Base-by-base conservation (phyloP, 1,140 invertebrate genomes). In the Aphelenchoides fujianensis region DNA sequence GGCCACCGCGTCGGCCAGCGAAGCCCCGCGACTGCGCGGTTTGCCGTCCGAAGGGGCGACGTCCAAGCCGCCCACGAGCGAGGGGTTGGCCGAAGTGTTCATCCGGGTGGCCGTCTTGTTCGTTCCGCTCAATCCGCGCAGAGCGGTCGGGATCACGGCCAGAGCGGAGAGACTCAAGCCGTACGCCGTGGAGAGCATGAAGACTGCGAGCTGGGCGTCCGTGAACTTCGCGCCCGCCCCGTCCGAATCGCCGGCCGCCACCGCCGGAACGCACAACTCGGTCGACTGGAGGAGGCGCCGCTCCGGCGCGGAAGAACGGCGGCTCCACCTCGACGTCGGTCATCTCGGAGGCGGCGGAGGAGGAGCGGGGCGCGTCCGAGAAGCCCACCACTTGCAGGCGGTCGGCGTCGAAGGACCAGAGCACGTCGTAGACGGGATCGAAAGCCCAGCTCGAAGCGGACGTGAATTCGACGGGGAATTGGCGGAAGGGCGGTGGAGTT, bases 1-100 rank as follows among this genome's bases (percentile, higher is more conserved):
- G 5, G 55, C 5, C 19, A 7, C 5, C 5, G 7, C 5, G 23
- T 59, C 55, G 74, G 76, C 87, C 90, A 71, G 9, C 71, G 67
- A 68, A 3, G 7, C 67, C 12, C 19, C 7, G 9, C 27, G 63
- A 70, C 5, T 9, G 5, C 5, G n/a, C 31, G 16, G 12, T 2
- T 68, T 63, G 23, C 23, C n/a, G 35, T 7, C 36, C 7, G 28
- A 9, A 1, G 5, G 28, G n/a, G 16, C 31, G 68, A 68, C 3
- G 35, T 30, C 55, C 7, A 12, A 9, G 7, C 59, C 41, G 55
- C 3, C 66, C 28, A 59, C 7, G 7, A 59, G 55, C 23, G 55
- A 59, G 23, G 12, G 12, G 41, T 48, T 48, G 12, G 41, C 41
- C 41, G 41, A 48, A 12, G 12, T 12, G 23, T 48, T 48, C 12